Conservation (phyloP, 2,888 invertebrate genomes). For the Conistra vaccinii region DNA sequence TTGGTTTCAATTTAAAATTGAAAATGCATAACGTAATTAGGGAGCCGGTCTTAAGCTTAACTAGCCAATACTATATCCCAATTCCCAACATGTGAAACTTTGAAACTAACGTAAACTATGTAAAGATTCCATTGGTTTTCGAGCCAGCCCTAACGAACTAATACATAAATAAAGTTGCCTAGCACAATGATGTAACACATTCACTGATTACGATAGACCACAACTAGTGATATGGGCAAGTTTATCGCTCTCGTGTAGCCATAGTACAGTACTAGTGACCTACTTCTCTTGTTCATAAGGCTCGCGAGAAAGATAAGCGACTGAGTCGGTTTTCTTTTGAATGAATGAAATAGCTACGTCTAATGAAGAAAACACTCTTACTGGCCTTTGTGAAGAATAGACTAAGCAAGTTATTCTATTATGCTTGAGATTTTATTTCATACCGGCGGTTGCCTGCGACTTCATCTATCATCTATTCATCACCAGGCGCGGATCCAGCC, state of each 20-base stretch:
- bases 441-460: background rate
- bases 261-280: conserved; percentile 41
- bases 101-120: background rate
- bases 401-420: background rate
- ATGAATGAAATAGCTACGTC: background rate
- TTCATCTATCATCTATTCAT: too few relatives aligned
- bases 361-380: conserved; percentile 10
- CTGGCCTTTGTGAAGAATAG: background rate
- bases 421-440: background rate
- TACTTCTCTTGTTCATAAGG: conserved; percentile 30
- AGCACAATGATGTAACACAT: conserved; percentile 37
- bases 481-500: too few relatives aligned
- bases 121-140: background rate
- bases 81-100: background rate
- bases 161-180: background rate
- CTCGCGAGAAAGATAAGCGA: conserved; percentile 40
- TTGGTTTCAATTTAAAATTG: too few relatives aligned
- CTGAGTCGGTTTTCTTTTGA: conserved; percentile 36
- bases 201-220: conserved; percentile 48
- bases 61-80: too few relatives aligned
- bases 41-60: too few relatives aligned
- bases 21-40: too few relatives aligned
- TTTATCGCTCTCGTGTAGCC: conserved; percentile 43
- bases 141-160: background rate
- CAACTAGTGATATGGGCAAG: conserved; percentile 30